phyloP scores from a whole-genome alignment of 1,140 invertebrate genomes.

The Formica selysi region DNA sequence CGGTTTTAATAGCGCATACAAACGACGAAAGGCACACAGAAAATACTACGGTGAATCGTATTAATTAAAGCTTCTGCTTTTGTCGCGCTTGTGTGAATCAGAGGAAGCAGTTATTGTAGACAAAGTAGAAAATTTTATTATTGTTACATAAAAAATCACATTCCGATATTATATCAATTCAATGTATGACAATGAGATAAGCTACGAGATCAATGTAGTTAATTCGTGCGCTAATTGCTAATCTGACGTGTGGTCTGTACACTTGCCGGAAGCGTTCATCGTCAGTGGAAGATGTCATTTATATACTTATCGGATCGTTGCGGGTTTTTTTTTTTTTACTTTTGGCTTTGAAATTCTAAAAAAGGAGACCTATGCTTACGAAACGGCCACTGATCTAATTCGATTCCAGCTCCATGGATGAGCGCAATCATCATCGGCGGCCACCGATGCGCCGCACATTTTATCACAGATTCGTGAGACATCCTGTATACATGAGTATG shows the following conservation, averaged over 20 bases:
- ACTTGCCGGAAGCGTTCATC: conserved; percentile 46
- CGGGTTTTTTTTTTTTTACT: conserved; percentile 7
- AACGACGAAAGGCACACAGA: conserved; percentile 28
- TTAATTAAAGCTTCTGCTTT: not conserved
- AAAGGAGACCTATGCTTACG: conserved; percentile 51
- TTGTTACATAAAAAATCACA: conserved; percentile 10
- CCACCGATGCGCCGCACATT: conserved; percentile 52
- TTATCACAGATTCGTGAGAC: conserved; percentile 56
- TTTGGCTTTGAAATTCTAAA: conserved; percentile 32
- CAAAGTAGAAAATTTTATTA: not conserved
- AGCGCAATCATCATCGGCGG: conserved; percentile 46
- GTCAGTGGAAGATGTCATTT: conserved; percentile 44
- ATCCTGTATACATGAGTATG: conserved; percentile 56
- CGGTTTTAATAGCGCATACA: conserved; percentile 14
- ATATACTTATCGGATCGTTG: conserved; percentile 35
- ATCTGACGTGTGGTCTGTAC: conserved; percentile 53
- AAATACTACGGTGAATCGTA: not conserved
- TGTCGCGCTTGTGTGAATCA: not conserved
- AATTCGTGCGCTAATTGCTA: conserved; percentile 37
- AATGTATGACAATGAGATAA: conserved; percentile 12
- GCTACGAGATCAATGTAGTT: conserved; percentile 46
- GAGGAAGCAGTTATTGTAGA: not conserved
- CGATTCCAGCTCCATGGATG: conserved; percentile 55
- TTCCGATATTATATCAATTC: conserved; percentile 14
- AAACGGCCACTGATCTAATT: conserved; percentile 54